phyloP scores from a whole-genome alignment of 2,113 vertebrate genomes.

The Podarcis muralis region DNA sequence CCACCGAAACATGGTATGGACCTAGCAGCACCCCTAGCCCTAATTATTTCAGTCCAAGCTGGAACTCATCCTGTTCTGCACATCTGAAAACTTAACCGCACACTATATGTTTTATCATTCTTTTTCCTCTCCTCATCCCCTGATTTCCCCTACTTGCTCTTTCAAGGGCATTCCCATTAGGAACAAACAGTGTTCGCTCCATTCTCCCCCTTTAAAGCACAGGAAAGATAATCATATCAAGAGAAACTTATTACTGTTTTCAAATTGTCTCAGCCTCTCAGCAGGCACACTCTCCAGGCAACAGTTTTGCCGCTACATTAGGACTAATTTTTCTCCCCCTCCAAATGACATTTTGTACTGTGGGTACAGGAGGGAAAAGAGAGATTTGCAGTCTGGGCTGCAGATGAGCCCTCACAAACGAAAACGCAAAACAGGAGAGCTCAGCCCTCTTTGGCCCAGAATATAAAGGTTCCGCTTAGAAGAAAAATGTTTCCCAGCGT shows the following conservation, averaged over 20 bases:
- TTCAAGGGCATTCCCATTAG: conserved; percentile 71
- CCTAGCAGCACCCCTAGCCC: conserved; percentile 9
- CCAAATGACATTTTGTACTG: conserved; percentile 61
- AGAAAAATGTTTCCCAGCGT: neutral
- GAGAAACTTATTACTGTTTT: conserved; percentile 74
- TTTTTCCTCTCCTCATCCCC: conserved; percentile 36
- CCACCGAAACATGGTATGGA: conserved; percentile 35
- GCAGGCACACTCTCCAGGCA: conserved; percentile 69
- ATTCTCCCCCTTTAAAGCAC: conserved; percentile 67
- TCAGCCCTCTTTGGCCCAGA: conserved; percentile 28
- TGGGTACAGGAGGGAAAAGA: conserved; percentile 41
- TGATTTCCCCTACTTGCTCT: conserved; percentile 68
- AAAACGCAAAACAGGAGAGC: conserved; percentile 26
- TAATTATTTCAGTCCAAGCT: conserved; percentile 60
- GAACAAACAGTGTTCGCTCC: conserved; percentile 64
- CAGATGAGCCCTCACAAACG: conserved; percentile 20
- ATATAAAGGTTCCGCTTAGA: conserved; percentile 23
- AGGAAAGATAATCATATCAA: conserved; percentile 75
- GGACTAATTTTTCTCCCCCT: conserved; percentile 62
- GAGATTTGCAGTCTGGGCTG: conserved; percentile 43
- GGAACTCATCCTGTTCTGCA: conserved; percentile 49
- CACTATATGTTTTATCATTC: conserved; percentile 57
- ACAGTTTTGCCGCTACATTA: conserved; percentile 66
- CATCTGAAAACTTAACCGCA: conserved; percentile 58
- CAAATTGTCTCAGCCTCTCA: conserved; percentile 71